These are phyloP conservation scores for Perdita meconis DNA, from an alignment of 2,888 invertebrate genomes.

Conservation along the genomic window DNA sequence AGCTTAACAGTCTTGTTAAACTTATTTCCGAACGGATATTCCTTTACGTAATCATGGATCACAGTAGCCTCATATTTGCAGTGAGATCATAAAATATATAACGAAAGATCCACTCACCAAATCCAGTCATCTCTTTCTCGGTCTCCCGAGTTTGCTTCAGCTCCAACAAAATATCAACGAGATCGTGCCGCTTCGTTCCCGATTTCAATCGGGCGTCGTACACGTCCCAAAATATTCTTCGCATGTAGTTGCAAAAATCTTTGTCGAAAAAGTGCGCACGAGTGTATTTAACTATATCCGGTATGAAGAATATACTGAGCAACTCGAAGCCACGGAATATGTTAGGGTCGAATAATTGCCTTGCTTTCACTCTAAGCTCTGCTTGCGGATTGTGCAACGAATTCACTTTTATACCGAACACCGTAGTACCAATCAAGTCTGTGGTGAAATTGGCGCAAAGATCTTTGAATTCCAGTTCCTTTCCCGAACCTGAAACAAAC, in stretches of 20 bases:
- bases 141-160: slow-evolving; percentile 76
- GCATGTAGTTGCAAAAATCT: slow-evolving; percentile 80
- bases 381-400: slow-evolving; percentile 83
- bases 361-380: slow-evolving; percentile 83
- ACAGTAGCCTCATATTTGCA: too few relatives aligned
- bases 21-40: too few relatives aligned
- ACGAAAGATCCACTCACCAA: slow-evolving; percentile 55
- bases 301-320: slow-evolving; percentile 83
- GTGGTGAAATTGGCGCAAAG: slow-evolving; percentile 77
- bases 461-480: slow-evolving; percentile 77
- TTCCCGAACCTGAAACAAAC: slow-evolving; percentile 58
- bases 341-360: slow-evolving; percentile 81
- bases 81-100: slow-evolving; percentile 27
- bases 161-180: slow-evolving; percentile 85
- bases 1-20: too few relatives aligned
- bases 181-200: slow-evolving; percentile 82
- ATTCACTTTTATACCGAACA: slow-evolving; percentile 85
- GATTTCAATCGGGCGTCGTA: slow-evolving; percentile 82
- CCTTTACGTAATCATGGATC: too few relatives aligned
- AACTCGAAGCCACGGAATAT: slow-evolving; percentile 81
- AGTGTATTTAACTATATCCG: slow-evolving; percentile 79
- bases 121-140: slow-evolving; percentile 46
- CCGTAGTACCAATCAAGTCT: slow-evolving; percentile 85
- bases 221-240: slow-evolving; percentile 83
- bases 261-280: slow-evolving; percentile 82